Conservation (phyloP, 2,113 vertebrate genomes). For the Ornithorhynchus anatinus region DNA sequence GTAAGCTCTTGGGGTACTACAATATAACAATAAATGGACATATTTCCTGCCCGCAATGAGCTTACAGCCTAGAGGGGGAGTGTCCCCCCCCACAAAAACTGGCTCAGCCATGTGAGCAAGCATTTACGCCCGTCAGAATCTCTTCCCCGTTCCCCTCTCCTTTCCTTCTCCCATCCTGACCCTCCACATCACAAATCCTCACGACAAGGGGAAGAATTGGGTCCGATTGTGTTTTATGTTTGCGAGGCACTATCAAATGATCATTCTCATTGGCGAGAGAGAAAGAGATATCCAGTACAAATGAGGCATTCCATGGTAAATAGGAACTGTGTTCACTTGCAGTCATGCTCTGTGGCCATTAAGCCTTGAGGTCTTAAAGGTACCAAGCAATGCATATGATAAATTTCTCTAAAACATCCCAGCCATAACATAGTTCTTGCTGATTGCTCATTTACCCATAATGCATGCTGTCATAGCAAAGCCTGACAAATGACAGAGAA, state of each 20-base stretch:
- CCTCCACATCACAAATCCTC: too few relatives aligned
- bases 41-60: background rate
- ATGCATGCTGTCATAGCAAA: conserved; percentile 89
- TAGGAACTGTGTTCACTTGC: conserved; percentile 76
- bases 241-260: conserved; percentile 62
- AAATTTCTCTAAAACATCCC: conserved; percentile 85
- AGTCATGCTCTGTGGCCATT: conserved; percentile 83
- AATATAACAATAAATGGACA: background rate
- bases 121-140: background rate
- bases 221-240: too few relatives aligned
- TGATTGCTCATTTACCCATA: conserved; percentile 91
- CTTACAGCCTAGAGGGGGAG: background rate
- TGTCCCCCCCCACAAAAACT: background rate
- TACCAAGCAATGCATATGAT: conserved; percentile 85
- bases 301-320: conserved; percentile 81
- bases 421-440: conserved; percentile 87
- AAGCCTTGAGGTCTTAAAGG: conserved; percentile 84
- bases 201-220: too few relatives aligned
- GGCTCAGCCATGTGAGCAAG: background rate
- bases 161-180: too few relatives aligned
- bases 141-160: too few relatives aligned
- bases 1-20: too few relatives aligned
- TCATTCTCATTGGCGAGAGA: conserved; percentile 59
- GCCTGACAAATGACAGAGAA: conserved; percentile 86
- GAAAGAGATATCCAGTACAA: conserved; percentile 67